These are phyloP conservation scores for Dasyprocta punctata DNA, from an alignment of 2,113 vertebrate species.

Conservation along the genomic window DNA sequence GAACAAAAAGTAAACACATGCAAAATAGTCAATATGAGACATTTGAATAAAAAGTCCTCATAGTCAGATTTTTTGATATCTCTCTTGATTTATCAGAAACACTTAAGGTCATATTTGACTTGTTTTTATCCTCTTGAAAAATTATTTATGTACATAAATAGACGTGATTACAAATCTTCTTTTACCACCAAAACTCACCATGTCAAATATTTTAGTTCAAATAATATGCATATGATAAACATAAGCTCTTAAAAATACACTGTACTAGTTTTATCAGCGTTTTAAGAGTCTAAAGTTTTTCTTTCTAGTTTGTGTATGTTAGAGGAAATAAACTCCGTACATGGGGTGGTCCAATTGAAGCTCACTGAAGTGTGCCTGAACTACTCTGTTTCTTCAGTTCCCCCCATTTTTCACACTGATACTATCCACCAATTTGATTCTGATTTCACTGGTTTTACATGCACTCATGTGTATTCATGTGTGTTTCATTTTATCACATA, in stretches of 20 bases:
- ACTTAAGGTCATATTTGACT: not conserved
- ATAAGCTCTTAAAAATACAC: not conserved
- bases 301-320: not conserved
- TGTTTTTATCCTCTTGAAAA: not conserved
- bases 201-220: not conserved
- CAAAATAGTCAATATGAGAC: not conserved
- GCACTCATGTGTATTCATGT: not conserved
- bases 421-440: not conserved
- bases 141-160: not conserved
- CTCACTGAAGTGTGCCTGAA: not conserved
- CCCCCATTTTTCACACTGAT: not conserved
- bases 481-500: not conserved
- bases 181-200: not conserved
- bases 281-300: not conserved
- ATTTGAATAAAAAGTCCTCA: not conserved
- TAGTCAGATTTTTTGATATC: not conserved
- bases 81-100: not conserved
- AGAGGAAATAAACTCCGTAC: not conserved
- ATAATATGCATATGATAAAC: not conserved
- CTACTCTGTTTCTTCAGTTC: not conserved
- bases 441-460: not conserved
- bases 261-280: not conserved
- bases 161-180: not conserved
- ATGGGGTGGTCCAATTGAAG: not conserved
- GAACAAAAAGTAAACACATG: not conserved